A percentile compares a stretch with the other conserved stretches of the same genome.
Conservation (phyloP, 2,797 vertebrate species). For the Antrozous pallidus region DNA sequence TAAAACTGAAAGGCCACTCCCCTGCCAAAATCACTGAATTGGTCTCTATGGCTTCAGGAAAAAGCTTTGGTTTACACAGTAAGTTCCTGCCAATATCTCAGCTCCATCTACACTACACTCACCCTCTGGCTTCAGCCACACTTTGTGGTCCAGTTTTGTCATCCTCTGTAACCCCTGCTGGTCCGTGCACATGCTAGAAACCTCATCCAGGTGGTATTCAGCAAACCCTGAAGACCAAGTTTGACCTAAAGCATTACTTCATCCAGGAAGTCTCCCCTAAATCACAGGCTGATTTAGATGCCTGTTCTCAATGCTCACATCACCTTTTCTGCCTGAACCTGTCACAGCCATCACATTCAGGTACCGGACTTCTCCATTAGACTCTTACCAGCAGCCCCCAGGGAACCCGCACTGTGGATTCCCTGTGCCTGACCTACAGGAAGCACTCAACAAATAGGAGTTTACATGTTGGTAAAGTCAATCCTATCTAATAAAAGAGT, state of each 20-base stretch:
- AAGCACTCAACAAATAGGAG: not conserved
- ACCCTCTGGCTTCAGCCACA: slow-evolving; percentile 7
- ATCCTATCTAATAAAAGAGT: too few species aligned
- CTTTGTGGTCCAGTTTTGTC: not conserved
- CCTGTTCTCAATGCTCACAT: not conserved
- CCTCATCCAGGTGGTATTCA: not conserved
- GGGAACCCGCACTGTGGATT: not conserved
- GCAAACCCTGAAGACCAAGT: not conserved
- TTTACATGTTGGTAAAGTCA: not conserved
- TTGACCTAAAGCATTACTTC: not conserved
- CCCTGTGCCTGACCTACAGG: not conserved
- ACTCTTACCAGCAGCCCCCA: not conserved
- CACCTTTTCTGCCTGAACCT: not conserved
- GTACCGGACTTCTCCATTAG: not conserved
- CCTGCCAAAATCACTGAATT: slow-evolving; percentile 28
- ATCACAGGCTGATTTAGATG: not conserved
- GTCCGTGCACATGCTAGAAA: not conserved
- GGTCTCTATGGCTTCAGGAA: not conserved
- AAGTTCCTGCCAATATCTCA: not conserved
- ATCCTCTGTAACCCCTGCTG: not conserved
- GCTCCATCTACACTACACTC: not conserved
- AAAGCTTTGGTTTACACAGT: slow-evolving; percentile 6
- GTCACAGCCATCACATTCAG: not conserved
- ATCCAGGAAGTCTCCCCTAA: not conserved
- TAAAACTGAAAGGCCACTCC: slow-evolving; percentile 32